Evolutionary conservation across 2,113 vertebrate species (phyloP), one percentile per base, ranked within the genome.

Genomic region (Xerus inauris): DNA sequence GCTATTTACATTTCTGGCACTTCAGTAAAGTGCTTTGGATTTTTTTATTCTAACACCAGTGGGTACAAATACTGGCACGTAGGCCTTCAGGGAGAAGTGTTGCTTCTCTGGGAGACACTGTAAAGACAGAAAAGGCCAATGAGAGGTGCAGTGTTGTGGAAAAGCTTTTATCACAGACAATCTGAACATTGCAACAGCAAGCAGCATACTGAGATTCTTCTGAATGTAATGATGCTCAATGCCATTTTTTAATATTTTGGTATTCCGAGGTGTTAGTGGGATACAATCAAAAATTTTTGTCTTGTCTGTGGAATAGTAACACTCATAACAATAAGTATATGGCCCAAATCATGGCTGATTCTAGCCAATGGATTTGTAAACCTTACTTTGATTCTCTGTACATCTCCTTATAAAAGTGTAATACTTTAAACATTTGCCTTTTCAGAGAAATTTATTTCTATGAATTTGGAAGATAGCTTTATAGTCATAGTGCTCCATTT

Each of bases 191-290:
- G 64, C 9, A 11, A 87, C 28, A 76, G 79, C 1, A 40, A 26
- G 22, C 47, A 64, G 64, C 17, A 16, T 13, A 28, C 2, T n/a
- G 79, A 75, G 76, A 26, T 8, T 13, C 42, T 19, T 80, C 79
- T 38, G 38, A 89, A 69, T 75, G 26, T 54, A 32, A 1, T 67
- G 94, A 26, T 28, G n/a, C 30, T 22, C 49, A 87, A n/a, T 91
- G 57, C 35, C 77, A 47, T 32, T 86, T 96, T 86, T 17, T 26
- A 40, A 4, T 17, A 65, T 5, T 11, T 11, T 92, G 42, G 80
- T 93, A 17, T 94, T 94, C 88, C 67, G 91, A 69, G 30, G 28
- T 76, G 14, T 95, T 96, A 86, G 45, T 42, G 47, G 42, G 47
- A 93, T 88, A 81, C 49, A 32, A 19, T 69, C 89, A 75, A 35